Conservation (phyloP, 2,888 invertebrate genomes). For the Luffia ferchaultella region DNA sequence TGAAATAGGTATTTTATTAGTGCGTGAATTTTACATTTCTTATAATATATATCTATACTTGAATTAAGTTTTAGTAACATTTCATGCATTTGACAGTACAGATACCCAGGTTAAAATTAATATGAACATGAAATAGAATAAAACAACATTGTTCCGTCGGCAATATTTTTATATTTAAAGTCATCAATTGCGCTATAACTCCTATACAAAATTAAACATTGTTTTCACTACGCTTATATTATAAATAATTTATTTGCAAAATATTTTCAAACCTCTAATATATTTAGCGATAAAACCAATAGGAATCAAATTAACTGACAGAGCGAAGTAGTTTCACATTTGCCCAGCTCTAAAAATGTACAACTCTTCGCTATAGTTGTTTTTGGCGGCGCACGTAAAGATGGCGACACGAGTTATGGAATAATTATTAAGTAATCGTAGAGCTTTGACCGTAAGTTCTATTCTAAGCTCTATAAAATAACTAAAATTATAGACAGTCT, state of each 20-base stretch:
- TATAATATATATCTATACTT: too few species aligned
- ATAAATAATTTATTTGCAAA: constrained; percentile 1
- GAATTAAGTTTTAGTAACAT: too few species aligned
- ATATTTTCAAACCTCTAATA: background rate
- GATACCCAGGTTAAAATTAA: too few species aligned
- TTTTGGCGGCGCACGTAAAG: background rate
- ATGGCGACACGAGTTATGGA: background rate
- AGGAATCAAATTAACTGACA: background rate
- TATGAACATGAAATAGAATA: too few species aligned
- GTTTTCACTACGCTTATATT: constrained; percentile 23
- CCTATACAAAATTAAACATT: constrained; percentile 57
- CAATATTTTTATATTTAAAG: constrained; percentile 57
- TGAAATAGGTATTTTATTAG: too few species aligned
- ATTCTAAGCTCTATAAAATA: too few species aligned
- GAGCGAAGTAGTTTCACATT: constrained; percentile 52
- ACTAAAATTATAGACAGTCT: constrained; percentile 26
- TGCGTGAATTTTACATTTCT: too few species aligned
- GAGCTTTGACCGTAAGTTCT: too few species aligned
- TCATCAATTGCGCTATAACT: constrained; percentile 52
- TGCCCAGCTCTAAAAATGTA: constrained; percentile 60
- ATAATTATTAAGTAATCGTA: too few species aligned
- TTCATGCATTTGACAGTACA: too few species aligned
- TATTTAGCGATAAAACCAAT: background rate
- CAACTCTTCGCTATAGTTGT: constrained; percentile 47
- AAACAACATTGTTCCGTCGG: constrained; percentile 28